Conservation (phyloP, 35 echinoderm and acorn worm species). For the Apostichopus japonicus region DNA sequence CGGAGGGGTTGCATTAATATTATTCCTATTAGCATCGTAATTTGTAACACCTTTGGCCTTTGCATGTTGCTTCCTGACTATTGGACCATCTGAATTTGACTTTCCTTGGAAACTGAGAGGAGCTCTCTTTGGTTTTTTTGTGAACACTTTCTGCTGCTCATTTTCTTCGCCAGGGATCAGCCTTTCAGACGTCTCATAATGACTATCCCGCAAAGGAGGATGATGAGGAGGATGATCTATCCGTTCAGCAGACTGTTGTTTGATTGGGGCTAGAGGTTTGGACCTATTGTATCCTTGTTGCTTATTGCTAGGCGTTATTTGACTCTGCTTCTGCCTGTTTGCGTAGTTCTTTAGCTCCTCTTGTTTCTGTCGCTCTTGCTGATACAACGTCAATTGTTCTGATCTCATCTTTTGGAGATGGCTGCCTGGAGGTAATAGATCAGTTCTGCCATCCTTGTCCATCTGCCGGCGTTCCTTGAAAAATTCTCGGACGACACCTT, state of each 20-base stretch:
- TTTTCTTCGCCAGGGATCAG: neutral
- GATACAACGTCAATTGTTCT: neutral
- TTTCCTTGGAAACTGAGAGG: neutral
- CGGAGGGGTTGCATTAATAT: neutral
- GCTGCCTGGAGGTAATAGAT: slow-evolving; percentile 36
- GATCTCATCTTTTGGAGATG: slow-evolving; percentile 76
- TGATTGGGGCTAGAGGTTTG: slow-evolving; percentile 78
- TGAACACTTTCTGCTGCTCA: neutral
- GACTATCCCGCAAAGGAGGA: slow-evolving; percentile 47
- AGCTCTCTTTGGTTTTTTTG: slow-evolving; percentile 14
- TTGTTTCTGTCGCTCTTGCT: slow-evolving; percentile 51
- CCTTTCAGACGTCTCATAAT: slow-evolving; percentile 44
- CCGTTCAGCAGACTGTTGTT: slow-evolving; percentile 16
- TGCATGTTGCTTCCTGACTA: slow-evolving; percentile 9
- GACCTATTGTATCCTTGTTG: slow-evolving; percentile 42
- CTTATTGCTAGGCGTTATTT: neutral
- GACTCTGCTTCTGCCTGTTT: slow-evolving; percentile 34
- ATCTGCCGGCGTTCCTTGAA: slow-evolving; percentile 73
- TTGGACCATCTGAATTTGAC: slow-evolving; percentile 23
- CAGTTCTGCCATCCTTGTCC: slow-evolving; percentile 51
- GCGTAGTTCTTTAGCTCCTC: slow-evolving; percentile 47
- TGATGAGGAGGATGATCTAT: neutral
- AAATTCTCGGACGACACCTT: slow-evolving; percentile 90
- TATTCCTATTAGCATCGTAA: neutral
- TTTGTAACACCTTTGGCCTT: slow-evolving; percentile 13